Evolutionary conservation across 2,797 vertebrate species (phyloP).

Genomic region (Lacerta viridis): DNA sequence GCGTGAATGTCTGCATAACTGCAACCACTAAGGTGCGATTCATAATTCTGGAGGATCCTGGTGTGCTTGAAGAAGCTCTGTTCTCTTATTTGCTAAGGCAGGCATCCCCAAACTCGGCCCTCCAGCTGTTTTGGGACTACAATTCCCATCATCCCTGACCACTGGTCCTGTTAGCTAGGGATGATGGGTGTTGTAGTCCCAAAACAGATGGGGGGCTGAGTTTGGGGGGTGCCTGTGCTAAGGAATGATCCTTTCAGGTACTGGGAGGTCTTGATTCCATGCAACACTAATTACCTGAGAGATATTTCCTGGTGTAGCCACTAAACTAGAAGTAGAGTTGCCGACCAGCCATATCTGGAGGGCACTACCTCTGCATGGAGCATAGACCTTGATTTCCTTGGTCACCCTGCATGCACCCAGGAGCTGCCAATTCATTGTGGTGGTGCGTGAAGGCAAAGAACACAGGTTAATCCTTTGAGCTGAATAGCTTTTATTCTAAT

Average conservation of each 20-base stretch:
- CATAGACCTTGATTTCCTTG: not conserved
- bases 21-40: not conserved
- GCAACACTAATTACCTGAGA: not conserved
- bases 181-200: no score
- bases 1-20: not conserved
- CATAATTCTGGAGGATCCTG: not conserved
- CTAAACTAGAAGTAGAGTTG: no score
- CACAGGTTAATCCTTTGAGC: slow-evolving; percentile 25
- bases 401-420: not conserved
- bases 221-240: not conserved
- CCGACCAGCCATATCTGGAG: no score
- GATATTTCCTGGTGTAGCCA: not conserved
- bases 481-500: not conserved
- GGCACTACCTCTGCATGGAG: no score
- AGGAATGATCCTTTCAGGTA: not conserved
- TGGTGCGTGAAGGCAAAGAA: slow-evolving; percentile 28
- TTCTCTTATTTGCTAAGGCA: no score
- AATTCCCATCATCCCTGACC: no score
- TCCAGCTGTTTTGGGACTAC: no score
- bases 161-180: no score
- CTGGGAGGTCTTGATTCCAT: not conserved
- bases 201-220: no score
- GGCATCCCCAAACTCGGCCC: no score
- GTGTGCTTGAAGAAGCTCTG: not conserved
- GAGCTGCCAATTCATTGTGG: not conserved